These are phyloP conservation scores for Tiliacea citrago DNA, from an alignment of 2,888 invertebrate genomes.

Conservation along the genomic window DNA sequence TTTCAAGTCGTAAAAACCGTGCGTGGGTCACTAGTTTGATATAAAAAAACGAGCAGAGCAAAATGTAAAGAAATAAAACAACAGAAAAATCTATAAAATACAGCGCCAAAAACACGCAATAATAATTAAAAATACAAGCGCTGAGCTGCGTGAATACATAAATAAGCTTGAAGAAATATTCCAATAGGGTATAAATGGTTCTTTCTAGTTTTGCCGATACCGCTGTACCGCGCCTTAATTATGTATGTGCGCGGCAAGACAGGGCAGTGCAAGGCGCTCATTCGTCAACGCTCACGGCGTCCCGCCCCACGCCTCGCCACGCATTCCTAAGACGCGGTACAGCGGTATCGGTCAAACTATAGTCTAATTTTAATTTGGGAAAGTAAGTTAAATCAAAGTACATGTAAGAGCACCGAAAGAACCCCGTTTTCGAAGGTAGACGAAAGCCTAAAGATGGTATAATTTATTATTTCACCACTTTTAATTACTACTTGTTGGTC, in stretches of 20 bases:
- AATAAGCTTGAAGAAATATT: not conserved
- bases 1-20: not conserved
- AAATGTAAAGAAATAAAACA: not conserved
- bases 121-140: not conserved
- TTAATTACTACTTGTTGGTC: not conserved
- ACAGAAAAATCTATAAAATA: not conserved
- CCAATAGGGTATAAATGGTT: no score
- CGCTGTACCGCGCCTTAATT: no score
- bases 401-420: not conserved
- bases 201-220: not conserved
- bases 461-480: not conserved
- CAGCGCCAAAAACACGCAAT: not conserved
- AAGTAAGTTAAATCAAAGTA: no score
- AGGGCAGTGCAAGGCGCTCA: no score
- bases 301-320: no score
- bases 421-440: not conserved
- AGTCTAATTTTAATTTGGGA: not conserved
- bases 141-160: slow-evolving; percentile 2
- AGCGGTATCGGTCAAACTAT: no score
- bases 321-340: no score
- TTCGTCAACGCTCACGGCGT: no score
- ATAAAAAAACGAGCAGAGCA: slow-evolving; percentile 3
- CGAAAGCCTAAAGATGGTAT: not conserved
- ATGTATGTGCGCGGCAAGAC: no score
- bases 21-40: not conserved